Evolutionary conservation across 2,113 vertebrate genomes (phyloP).

Genomic region (Pangasianodon gigas): DNA sequence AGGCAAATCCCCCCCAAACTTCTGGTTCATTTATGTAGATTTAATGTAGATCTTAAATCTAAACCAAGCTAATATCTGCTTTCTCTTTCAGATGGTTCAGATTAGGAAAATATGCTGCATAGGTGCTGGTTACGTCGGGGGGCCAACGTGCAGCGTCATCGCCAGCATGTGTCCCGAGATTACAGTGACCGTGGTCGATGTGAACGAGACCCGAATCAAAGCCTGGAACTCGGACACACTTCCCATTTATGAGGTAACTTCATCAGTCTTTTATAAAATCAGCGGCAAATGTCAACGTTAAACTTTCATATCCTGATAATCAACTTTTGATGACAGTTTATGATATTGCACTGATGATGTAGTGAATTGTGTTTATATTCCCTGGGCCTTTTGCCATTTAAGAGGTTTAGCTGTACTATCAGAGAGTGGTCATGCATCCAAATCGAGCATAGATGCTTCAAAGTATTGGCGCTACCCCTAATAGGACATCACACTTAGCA

Average conservation of each 20-base stretch:
- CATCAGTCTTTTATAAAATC: background rate
- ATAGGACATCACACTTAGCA: background rate
- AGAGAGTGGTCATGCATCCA: background rate
- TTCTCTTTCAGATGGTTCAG: conserved; percentile 82
- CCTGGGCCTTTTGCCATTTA: background rate
- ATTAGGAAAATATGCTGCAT: conserved; percentile 97
- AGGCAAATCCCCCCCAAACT: no score
- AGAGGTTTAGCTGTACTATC: background rate
- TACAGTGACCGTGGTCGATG: conserved; percentile 86
- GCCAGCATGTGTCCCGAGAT: conserved; percentile 93
- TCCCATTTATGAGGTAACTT: conserved; percentile 94
- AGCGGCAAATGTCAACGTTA: background rate
- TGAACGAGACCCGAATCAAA: conserved; percentile 91
- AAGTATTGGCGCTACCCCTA: background rate
- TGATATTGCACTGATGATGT: background rate
- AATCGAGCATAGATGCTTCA: background rate
- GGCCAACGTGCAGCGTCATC: conserved; percentile 96
- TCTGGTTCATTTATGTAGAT: background rate
- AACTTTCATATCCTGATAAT: background rate
- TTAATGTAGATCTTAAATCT: background rate
- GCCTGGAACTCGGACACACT: conserved; percentile 97
- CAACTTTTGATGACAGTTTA: background rate
- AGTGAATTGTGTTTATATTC: background rate
- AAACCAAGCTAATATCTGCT: background rate
- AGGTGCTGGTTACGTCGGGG: conserved; percentile 95